Conservation (phyloP, 1,140 invertebrate genomes). For the Drosophila jambulina region DNA sequence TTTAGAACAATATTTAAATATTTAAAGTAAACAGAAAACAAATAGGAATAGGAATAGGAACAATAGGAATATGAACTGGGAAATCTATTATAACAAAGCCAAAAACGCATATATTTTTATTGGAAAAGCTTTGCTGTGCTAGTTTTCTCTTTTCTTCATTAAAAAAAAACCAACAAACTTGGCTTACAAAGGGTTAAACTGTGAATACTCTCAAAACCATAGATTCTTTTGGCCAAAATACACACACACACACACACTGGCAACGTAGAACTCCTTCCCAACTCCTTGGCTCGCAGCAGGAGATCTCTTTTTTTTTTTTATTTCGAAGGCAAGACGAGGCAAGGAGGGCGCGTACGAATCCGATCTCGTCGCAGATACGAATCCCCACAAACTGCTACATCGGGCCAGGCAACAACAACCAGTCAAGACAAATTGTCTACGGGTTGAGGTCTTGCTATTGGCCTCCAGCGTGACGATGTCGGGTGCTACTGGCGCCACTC, state of each 20-base stretch:
- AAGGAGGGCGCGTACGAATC: conserved; percentile 8
- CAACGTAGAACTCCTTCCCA: neutral
- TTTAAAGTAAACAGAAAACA: too few relatives aligned
- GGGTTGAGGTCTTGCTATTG: conserved; percentile 82
- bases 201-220: neutral
- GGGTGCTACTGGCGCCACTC: conserved; percentile 70
- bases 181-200: neutral
- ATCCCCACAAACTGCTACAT: conserved; percentile 23
- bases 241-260: neutral
- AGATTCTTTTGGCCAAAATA: conserved; percentile 7
- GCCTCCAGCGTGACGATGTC: conserved; percentile 77
- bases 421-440: conserved; percentile 81
- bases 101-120: too few relatives aligned
- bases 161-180: neutral
- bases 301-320: conserved; percentile 4
- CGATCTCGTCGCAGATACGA: conserved; percentile 41
- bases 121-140: too few relatives aligned
- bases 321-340: neutral
- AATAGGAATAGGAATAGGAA: too few relatives aligned
- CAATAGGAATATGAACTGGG: too few relatives aligned
- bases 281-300: conserved; percentile 25
- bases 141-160: neutral
- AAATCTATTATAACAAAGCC: too few relatives aligned
- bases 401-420: conserved; percentile 36
- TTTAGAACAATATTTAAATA: too few relatives aligned